phyloP scores from a whole-genome alignment of 2,113 vertebrate genomes.

The Hippopotamus amphibius region DNA sequence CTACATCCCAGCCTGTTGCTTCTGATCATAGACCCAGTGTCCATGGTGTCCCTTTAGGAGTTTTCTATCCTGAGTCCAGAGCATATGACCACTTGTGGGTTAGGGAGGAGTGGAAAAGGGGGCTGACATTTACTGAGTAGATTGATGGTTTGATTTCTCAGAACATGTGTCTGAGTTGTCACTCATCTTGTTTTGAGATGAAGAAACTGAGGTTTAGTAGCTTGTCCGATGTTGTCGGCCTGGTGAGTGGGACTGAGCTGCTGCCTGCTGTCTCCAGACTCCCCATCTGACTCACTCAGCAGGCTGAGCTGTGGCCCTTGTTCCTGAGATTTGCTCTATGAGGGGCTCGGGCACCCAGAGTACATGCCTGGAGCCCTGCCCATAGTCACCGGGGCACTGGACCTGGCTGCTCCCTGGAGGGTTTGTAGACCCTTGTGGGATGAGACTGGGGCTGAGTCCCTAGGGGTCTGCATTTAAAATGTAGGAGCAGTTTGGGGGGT shows the following conservation, averaged over 20 bases:
- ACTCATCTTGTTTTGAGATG: neutral
- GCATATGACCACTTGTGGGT: rapidly evolving
- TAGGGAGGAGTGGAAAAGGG: neutral
- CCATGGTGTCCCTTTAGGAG: neutral
- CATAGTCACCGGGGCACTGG: rapidly evolving
- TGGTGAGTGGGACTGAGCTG: neutral
- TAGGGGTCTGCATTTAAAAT: neutral
- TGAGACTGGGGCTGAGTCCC: no score
- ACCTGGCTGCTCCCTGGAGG: no score
- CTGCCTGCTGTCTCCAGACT: neutral
- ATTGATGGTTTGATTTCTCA: neutral
- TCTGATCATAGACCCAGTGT: neutral
- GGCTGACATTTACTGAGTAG: rapidly evolving
- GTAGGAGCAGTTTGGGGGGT: neutral
- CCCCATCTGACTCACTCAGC: neutral
- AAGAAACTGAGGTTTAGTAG: neutral
- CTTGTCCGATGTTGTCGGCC: neutral
- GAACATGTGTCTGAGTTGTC: neutral
- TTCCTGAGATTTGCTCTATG: neutral
- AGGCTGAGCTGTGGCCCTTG: rapidly evolving
- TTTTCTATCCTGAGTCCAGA: neutral
- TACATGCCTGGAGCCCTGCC: neutral
- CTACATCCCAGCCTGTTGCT: neutral
- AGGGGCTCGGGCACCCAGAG: neutral
- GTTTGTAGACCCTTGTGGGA: neutral